Evolutionary conservation across 1,140 invertebrate genomes (phyloP).

Genomic region (Drosophila sechellia): DNA sequence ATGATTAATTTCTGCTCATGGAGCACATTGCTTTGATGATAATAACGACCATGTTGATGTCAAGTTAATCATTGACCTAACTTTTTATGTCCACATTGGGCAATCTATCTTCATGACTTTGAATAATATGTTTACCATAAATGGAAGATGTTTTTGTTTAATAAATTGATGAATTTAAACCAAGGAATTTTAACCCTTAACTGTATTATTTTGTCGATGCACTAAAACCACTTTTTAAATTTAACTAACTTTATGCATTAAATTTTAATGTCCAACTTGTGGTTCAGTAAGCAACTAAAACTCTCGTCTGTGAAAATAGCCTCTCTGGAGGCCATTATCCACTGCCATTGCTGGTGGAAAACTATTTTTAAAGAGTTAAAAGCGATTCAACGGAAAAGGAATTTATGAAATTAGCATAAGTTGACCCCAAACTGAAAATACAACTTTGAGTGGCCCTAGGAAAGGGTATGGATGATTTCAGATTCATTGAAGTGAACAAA

Average conservation of each 20-base stretch:
- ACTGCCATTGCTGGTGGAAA: not conserved
- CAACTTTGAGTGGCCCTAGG: conserved; percentile 16
- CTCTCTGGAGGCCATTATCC: not conserved
- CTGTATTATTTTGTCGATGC: too few relatives aligned
- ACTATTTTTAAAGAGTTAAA: conserved; percentile 34
- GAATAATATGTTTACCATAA: conserved; percentile 4
- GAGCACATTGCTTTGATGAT: conserved; percentile 2
- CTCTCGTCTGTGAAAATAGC: conserved; percentile 11
- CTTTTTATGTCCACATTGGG: conserved; percentile 10
- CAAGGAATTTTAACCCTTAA: not conserved
- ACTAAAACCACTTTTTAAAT: too few relatives aligned
- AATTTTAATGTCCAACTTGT: conserved; percentile 7
- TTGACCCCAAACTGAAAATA: conserved; percentile 35
- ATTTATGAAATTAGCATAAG: conserved; percentile 68
- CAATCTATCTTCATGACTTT: conserved; percentile 23
- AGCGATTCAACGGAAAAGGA: conserved; percentile 24
- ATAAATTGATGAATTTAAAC: not conserved
- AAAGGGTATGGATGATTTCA: conserved; percentile 12
- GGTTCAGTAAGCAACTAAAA: conserved; percentile 30
- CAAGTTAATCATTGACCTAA: conserved; percentile 6
- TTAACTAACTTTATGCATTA: too few relatives aligned
- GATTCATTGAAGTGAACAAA: conserved; percentile 42
- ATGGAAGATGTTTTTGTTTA: not conserved
- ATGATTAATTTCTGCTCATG: conserved; percentile 59
- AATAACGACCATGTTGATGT: conserved; percentile 7